These are phyloP conservation scores for Dufourea novaeangliae DNA, from an alignment of 1,140 invertebrate genomes.

Conservation along the genomic window DNA sequence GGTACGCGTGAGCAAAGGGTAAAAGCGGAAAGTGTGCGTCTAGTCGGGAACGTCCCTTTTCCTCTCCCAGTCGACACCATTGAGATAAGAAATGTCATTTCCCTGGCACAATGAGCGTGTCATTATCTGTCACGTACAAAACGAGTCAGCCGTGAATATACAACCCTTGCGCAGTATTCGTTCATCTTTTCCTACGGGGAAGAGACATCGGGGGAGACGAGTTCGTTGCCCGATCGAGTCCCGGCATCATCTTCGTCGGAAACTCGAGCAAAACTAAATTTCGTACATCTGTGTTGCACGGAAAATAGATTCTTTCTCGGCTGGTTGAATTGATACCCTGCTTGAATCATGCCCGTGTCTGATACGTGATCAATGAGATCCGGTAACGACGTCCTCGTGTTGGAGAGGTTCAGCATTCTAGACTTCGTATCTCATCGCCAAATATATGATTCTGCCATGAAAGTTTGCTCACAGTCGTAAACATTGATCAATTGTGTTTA, in stretches of 20 bases:
- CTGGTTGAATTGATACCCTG: constrained; percentile 4
- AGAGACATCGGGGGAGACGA: background rate
- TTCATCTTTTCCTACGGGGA: background rate
- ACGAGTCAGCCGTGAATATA: constrained; percentile 40
- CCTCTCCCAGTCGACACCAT: constrained; percentile 16
- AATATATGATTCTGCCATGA: background rate
- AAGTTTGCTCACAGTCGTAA: no score
- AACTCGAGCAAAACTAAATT: constrained; percentile 35
- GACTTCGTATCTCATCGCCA: background rate
- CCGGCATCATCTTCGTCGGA: background rate
- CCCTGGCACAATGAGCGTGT: constrained; percentile 54
- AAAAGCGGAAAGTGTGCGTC: constrained; percentile 3
- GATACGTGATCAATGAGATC: background rate
- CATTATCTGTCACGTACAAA: constrained; percentile 55
- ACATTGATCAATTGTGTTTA: no score
- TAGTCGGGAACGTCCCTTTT: constrained; percentile 26
- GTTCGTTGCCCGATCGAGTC: constrained; percentile 7
- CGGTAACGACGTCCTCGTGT: constrained; percentile 20
- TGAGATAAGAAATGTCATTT: constrained; percentile 67
- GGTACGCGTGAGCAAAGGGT: background rate
- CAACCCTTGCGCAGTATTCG: constrained; percentile 10
- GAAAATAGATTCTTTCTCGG: background rate
- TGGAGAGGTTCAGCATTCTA: background rate
- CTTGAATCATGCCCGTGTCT: background rate
- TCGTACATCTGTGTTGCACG: background rate